Evolutionary conservation across 2,797 vertebrate species (phyloP), one percentile per base, ranked within the genome.

Genomic region (Zenarchopterus dispar): DNA sequence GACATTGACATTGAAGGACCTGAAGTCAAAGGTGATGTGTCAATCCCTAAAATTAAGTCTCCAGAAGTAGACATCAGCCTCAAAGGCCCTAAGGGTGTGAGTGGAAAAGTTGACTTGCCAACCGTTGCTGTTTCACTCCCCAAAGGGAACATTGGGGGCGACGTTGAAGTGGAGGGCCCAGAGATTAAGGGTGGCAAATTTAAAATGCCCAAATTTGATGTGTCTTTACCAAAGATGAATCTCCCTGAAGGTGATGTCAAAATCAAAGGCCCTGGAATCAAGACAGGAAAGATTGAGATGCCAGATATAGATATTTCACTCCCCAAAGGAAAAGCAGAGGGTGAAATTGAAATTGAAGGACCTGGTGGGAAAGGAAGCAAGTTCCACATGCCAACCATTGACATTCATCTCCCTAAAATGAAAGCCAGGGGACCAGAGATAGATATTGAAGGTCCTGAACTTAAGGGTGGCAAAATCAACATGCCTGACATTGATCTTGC

Each of bases 341-440:
- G 46, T 21, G 44, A 46, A 5, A 21, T 21, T 0, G 18, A 50
- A 8, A 1, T 73, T 52, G 68, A 53, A 15, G 75, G 15, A 1
- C 10, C 53, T 31, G 50, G 16, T 33, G 44, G 49, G 8, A 84
- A 67, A 57, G 59, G 65, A 6, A 81, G 86, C 0, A 92, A 89
- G 5, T 80, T 93, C 19, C 77, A 87, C 0, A 86, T 93, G 44
- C 89, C 91, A 0, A 88, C 73, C 26, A 5, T 87, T 16, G 63
- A 51, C 6, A 13, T 63, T 3, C 1, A 1, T 64, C 6, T 85
- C 19, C 81, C 87, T 0, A 82, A 81, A 62, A 2, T 78, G 19
- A 69, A 74, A 46, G 1, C 75, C 4, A 48, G 84, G 54, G 78
- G 79, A 24, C 61, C 86, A 53, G 81, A 88, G 0, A n/a, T 89